phyloP scores from a whole-genome alignment of 2,888 invertebrate species.

The Hirtodrosophila trivittata region DNA sequence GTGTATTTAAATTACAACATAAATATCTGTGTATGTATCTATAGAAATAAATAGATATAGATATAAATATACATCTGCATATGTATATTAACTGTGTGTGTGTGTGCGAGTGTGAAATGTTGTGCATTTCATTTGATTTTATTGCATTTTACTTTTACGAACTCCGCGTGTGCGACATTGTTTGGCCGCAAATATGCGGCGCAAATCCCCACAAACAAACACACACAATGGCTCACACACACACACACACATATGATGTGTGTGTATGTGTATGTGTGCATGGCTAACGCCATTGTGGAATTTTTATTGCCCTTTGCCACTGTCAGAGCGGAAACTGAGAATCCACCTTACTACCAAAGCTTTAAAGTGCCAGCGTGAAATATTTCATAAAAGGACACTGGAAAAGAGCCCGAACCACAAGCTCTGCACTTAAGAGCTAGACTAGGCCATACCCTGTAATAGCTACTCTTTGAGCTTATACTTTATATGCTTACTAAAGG shows the following conservation, averaged over 20 bases:
- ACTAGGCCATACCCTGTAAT: too few relatives aligned
- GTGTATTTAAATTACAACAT: conserved; percentile 54
- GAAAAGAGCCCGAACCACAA: neutral
- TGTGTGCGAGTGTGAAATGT: conserved; percentile 40
- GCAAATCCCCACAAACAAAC: conserved; percentile 48
- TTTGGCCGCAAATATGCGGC: conserved; percentile 60
- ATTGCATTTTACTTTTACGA: conserved; percentile 67
- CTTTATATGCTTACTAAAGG: too few relatives aligned
- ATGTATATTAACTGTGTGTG: conserved; percentile 4
- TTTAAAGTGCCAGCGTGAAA: conserved; percentile 69
- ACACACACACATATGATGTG: conserved; percentile 9
- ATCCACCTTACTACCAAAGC: conserved; percentile 52
- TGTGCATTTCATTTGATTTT: conserved; percentile 71
- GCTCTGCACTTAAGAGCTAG: too few relatives aligned
- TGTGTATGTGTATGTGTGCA: conserved; percentile 12
- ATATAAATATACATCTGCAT: neutral
- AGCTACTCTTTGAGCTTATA: too few relatives aligned
- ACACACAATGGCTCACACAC: conserved; percentile 17
- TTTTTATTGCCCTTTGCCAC: conserved; percentile 70
- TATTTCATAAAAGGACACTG: conserved; percentile 64
- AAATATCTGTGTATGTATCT: conserved; percentile 36
- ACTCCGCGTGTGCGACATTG: conserved; percentile 66
- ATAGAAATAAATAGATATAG: conserved; percentile 21
- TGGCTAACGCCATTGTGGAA: conserved; percentile 72
- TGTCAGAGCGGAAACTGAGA: conserved; percentile 53